Evolutionary conservation across 2,888 invertebrate species (phyloP).

Genomic region (Notodonta dromedarius): DNA sequence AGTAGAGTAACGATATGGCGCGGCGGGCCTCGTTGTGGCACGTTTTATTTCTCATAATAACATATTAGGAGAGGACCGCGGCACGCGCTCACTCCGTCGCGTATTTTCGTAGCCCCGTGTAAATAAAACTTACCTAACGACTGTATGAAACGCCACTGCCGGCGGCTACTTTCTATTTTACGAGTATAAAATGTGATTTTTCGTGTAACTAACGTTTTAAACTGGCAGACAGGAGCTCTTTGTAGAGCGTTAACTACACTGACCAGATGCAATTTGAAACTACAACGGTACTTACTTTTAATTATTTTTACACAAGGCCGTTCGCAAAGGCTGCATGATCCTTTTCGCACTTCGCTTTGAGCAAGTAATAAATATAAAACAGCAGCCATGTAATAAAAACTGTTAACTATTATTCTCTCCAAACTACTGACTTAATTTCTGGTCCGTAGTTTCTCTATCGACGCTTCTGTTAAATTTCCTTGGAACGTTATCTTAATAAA

Average conservation of each 20-base stretch:
- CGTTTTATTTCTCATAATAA: constrained; percentile 80
- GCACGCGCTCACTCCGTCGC: constrained; percentile 54
- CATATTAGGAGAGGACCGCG: constrained; percentile 66
- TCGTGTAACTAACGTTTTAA: constrained; percentile 21
- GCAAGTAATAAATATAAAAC: not conserved
- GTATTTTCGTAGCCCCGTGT: constrained; percentile 61
- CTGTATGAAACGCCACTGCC: constrained; percentile 58
- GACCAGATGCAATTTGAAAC: not conserved
- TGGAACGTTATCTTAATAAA: not conserved
- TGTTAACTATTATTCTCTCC: not conserved
- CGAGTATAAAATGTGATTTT: constrained; percentile 43
- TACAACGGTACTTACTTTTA: not conserved
- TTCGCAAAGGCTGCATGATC: not conserved
- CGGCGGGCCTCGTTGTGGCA: constrained; percentile 48
- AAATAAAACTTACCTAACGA: constrained; percentile 72
- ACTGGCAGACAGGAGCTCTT: constrained; percentile 5
- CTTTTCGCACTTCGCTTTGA: not conserved
- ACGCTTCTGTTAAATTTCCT: not conserved
- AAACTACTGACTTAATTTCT: not conserved
- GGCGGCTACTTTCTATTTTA: constrained; percentile 44
- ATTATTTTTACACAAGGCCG: not conserved
- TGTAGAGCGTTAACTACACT: not conserved
- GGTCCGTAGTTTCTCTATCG: not conserved
- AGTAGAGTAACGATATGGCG: constrained; percentile 53
- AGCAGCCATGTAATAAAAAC: not conserved